Evolutionary conservation across 2,797 vertebrate genomes (phyloP).

Genomic region (Oreochromis mossambicus): DNA sequence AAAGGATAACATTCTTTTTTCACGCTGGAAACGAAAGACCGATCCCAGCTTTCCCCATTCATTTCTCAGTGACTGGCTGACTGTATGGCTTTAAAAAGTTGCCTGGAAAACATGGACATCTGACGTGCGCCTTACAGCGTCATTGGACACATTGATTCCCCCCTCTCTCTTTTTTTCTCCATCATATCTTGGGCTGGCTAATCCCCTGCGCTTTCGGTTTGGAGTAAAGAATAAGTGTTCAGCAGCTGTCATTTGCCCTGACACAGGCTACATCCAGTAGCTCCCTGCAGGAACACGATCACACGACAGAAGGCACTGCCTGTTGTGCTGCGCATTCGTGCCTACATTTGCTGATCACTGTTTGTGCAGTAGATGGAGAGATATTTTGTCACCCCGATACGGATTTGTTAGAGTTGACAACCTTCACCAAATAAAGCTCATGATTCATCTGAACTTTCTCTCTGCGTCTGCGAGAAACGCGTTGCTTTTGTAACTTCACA

Average conservation of each 20-base stretch:
- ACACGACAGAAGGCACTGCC: conserved; percentile 20
- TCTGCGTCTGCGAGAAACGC: conserved; percentile 32
- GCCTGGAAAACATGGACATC: conserved; percentile 69
- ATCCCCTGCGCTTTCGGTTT: conserved; percentile 49
- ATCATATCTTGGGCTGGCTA: conserved; percentile 45
- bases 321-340: conserved; percentile 41
- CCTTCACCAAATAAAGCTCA: conserved; percentile 15
- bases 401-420: conserved; percentile 47
- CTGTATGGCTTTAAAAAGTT: conserved; percentile 75
- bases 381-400: conserved; percentile 14
- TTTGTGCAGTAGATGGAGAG: conserved; percentile 25
- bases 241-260: conserved; percentile 53
- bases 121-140: conserved; percentile 67
- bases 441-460: conserved; percentile 38
- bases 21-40: conserved; percentile 14
- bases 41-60: background rate
- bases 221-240: conserved; percentile 53
- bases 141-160: conserved; percentile 55
- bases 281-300: conserved; percentile 17
- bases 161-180: conserved; percentile 25
- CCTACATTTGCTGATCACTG: conserved; percentile 4
- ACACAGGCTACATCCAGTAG: conserved; percentile 41
- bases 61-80: conserved; percentile 5
- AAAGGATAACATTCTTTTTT: conserved; percentile 38
- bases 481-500: conserved; percentile 29